Evolutionary conservation across 1,140 invertebrate species (phyloP), one percentile per base, ranked within the genome.

Genomic region (Lordiphosa stackelbergi): DNA sequence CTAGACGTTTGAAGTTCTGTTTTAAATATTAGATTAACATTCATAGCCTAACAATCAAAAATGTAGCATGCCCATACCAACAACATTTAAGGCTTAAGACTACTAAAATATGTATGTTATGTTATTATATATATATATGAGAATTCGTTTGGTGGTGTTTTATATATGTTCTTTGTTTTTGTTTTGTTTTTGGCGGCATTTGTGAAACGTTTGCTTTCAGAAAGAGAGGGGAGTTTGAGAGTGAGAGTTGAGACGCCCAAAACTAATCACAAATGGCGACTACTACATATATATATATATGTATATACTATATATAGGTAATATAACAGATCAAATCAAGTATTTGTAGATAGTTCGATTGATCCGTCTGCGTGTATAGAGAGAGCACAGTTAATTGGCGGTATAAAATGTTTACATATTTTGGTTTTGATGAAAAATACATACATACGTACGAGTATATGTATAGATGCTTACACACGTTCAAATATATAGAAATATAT

Each of bases 341-440:
- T 37, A 48, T 42, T 12, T 53, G 38, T 52, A 19, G 11, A 47
- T 52, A 34, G 35, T 36, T 41, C 22, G 60, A 64, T 41, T 28
- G 47, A 52, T 37, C 11, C 36, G 55, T 43, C 19, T 47, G 35
- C 49, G 28, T 61, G 16, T 74, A 70, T 70, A 60, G 54, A 64
- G 53, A 83, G 77, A 83, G 77, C 77, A 83, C 77, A 83, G 78
- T 83, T 77, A 83, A 58, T 83, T 83, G 77, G 77, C 77, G 77
- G 77, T 83, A 83, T 83, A 70, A 84, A 81, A 84, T 70, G 71
- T 70, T 84, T 68, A 73, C 47, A 81, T 62, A 62, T 70, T 55
- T 47, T 57, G 69, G 55, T 69, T 72, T 56, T 53, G 69, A 78
- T 54, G 54, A 56, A 75, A 75, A 58, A 64, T 60, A 53, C 43